Base-by-base conservation (phyloP, 2,888 invertebrate genomes). In the Scaptomyza tumidula region DNA sequence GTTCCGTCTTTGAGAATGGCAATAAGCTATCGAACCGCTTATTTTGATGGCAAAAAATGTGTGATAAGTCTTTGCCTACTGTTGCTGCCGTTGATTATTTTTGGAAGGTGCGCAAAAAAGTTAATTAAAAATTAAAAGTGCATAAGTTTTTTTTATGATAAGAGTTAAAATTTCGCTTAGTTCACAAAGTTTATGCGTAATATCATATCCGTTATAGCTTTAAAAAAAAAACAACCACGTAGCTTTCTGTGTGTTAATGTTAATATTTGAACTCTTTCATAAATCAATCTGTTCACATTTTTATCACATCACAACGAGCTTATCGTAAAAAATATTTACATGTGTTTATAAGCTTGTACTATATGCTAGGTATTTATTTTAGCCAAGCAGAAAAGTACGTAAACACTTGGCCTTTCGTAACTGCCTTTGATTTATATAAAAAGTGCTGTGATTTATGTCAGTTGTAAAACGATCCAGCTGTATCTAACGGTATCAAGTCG, bases 231-330 rank as follows among this genome's bases (percentile, higher is more conserved):
- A 13, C 10, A 11, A 11, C 31, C n/a, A 29, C 9, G 13, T 13
- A 5, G 6, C 35, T n/a, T 19, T n/a, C n/a, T n/a, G n/a, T n/a
- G n/a, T n/a, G n/a, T 57, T 39, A 35, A 5, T 50, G 55, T 31
- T 29, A 57, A 39, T 64, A 44, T 54, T 59, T 60, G 16, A 61
- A 41, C 57, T 44, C 24, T 39, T 41, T 41, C 37, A 41, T 74
- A 76, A 71, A 74, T 66, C 77, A 58, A 72, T 45, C 55, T 61
- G 50, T 6, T 37, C 19, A 39, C 37, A 27, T 59, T 69, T 49
- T 59, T 60, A 54, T 65, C 59, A 70, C 53, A 64, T 5, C 58
- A n/a, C 33, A 19, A 3, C 3, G 6, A 49, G 50, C 57, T 71
- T 76, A 77, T 72, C 66, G 29, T 14, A 29, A 29, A 37, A 52